phyloP scores from a whole-genome alignment of 2,113 vertebrate species.

The Hippolais icterina region DNA sequence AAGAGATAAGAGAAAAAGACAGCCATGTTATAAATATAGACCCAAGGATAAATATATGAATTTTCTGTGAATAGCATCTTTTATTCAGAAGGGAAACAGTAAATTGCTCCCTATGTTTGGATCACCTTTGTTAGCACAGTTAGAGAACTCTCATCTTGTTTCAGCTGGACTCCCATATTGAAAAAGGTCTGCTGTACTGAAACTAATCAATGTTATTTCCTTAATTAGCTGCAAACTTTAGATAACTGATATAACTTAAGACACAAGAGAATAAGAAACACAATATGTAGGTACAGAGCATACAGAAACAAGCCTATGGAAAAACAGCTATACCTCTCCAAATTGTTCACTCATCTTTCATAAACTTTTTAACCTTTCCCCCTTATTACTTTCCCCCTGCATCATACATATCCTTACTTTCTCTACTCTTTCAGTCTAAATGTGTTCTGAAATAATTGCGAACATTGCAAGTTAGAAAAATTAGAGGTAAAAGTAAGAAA shows the following conservation, averaged over 20 bases:
- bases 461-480: background rate
- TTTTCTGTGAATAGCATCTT: background rate
- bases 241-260: background rate
- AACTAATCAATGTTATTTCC: background rate
- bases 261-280: background rate
- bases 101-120: background rate
- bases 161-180: background rate
- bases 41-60: background rate
- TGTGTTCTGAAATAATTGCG: background rate
- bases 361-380: background rate
- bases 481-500: background rate
- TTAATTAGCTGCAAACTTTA: background rate
- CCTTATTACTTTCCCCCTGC: background rate
- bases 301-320: background rate
- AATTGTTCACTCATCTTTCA: background rate
- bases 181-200: background rate
- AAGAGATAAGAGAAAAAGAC: background rate
- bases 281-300: background rate
- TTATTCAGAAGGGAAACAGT: background rate
- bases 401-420: background rate
- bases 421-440: background rate
- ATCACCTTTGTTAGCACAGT: background rate
- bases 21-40: background rate
- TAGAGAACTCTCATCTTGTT: background rate
- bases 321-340: background rate